These are phyloP conservation scores for Zosterops pallidus DNA, from an alignment of 2,113 vertebrate genomes.

Conservation along the genomic window DNA sequence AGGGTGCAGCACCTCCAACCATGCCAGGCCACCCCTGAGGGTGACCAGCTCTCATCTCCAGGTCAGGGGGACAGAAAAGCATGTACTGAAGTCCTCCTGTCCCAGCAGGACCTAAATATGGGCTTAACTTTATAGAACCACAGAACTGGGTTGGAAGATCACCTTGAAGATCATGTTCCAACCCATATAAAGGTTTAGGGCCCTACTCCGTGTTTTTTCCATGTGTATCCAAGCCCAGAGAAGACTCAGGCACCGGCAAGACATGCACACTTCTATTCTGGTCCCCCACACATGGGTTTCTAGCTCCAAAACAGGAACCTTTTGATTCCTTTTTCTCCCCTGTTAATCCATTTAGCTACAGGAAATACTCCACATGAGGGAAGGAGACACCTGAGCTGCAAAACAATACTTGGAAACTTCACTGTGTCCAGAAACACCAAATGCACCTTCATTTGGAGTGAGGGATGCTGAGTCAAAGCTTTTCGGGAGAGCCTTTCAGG, in stretches of 20 bases:
- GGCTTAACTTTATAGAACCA: neutral
- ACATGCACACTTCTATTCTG: neutral
- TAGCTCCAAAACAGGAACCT: conserved; percentile 30
- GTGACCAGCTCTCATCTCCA: neutral
- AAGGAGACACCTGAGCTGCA: neutral
- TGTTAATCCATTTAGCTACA: neutral
- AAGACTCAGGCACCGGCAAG: neutral
- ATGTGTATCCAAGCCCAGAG: neutral
- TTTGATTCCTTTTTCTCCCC: neutral
- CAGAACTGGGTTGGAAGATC: neutral
- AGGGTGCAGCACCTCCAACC: neutral
- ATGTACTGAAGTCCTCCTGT: neutral
- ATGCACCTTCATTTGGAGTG: neutral
- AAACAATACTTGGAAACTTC: neutral
- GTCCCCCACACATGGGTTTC: neutral
- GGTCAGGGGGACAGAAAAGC: neutral
- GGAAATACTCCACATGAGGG: neutral
- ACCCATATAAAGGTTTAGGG: neutral
- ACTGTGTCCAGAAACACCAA: neutral
- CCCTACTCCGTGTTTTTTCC: neutral
- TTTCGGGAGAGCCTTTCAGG: neutral
- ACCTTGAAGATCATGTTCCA: neutral
- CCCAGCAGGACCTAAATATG: neutral
- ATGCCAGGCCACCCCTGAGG: neutral
- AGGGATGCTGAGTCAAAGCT: neutral